Evolutionary conservation across 2,888 invertebrate genomes (phyloP).

Genomic region (Cancer borealis): DNA sequence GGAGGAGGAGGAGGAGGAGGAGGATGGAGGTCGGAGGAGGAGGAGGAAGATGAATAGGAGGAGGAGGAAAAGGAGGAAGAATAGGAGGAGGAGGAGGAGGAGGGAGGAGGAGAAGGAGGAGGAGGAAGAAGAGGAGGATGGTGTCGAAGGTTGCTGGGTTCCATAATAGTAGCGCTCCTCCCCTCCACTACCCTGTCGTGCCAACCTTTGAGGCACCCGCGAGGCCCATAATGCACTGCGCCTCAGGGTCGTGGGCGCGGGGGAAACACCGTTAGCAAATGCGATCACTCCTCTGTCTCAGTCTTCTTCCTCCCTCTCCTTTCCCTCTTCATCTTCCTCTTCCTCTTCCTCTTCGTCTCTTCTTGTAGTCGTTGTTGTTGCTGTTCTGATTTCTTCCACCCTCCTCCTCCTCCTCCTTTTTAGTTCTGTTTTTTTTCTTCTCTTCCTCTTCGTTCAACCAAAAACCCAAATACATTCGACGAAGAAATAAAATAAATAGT

Average conservation of each 20-base stretch:
- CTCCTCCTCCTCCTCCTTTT: too few species aligned
- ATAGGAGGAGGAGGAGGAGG: too few species aligned
- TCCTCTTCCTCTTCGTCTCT: neutral
- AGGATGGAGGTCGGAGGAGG: too few species aligned
- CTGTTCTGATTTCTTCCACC: too few species aligned
- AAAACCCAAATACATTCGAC: too few species aligned
- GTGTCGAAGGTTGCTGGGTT: neutral
- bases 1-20: conserved; percentile 13
- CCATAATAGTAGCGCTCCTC: conserved; percentile 11
- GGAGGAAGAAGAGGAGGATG: too few species aligned
- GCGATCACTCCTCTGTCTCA: neutral
- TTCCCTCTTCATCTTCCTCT: neutral
- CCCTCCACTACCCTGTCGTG: conserved; percentile 44
- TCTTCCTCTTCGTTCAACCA: neutral
- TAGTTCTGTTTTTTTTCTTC: neutral
- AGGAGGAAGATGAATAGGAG: too few species aligned
- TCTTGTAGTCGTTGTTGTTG: too few species aligned
- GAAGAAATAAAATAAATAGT: too few species aligned
- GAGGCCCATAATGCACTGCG: conserved; percentile 52
- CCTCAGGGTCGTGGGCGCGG: neutral
- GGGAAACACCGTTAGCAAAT: neutral
- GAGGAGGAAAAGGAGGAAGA: too few species aligned
- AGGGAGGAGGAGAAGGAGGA: too few species aligned
- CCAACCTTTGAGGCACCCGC: conserved; percentile 50
- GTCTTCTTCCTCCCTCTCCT: neutral